Conservation (phyloP, 2,113 vertebrate species). For the Centropristis striata region DNA sequence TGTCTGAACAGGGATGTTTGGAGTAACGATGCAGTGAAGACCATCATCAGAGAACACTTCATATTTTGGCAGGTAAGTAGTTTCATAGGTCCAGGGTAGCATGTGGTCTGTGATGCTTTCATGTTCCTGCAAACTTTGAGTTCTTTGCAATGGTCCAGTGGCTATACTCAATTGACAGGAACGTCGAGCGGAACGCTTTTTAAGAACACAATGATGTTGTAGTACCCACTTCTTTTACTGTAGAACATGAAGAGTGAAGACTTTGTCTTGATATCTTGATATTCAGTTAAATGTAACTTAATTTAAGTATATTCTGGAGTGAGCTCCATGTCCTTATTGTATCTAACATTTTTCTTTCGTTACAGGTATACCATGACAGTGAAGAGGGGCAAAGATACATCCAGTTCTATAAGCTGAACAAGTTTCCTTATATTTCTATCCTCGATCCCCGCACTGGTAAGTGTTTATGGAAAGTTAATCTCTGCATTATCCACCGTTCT, state of each 20-base stretch:
- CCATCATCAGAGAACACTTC: conserved; percentile 97
- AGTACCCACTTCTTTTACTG: not conserved
- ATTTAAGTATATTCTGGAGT: not conserved
- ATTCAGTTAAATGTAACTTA: not conserved
- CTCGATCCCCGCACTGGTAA: conserved; percentile 96
- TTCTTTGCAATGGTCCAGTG: not conserved
- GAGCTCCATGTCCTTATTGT: not conserved
- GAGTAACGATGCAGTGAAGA: conserved; percentile 98
- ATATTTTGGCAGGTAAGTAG: conserved; percentile 97
- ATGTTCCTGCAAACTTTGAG: not conserved
- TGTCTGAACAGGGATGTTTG: conserved; percentile 98
- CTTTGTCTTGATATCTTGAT: not conserved
- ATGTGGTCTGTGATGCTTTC: not conserved
- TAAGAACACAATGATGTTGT: not conserved
- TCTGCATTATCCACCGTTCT: not conserved
- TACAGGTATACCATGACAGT: conserved; percentile 97
- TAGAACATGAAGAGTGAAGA: not conserved
- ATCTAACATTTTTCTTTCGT: conserved; percentile 14
- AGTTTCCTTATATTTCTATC: conserved; percentile 99
- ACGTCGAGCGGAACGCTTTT: not conserved
- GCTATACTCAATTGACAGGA: not conserved
- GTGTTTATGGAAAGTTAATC: not conserved
- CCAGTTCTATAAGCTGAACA: conserved; percentile 98
- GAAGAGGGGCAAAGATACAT: conserved; percentile 99
- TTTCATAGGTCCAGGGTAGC: not conserved